Evolutionary conservation across 2,113 vertebrate genomes (phyloP), one percentile per base, ranked within the genome.

Genomic region (Upupa epops): DNA sequence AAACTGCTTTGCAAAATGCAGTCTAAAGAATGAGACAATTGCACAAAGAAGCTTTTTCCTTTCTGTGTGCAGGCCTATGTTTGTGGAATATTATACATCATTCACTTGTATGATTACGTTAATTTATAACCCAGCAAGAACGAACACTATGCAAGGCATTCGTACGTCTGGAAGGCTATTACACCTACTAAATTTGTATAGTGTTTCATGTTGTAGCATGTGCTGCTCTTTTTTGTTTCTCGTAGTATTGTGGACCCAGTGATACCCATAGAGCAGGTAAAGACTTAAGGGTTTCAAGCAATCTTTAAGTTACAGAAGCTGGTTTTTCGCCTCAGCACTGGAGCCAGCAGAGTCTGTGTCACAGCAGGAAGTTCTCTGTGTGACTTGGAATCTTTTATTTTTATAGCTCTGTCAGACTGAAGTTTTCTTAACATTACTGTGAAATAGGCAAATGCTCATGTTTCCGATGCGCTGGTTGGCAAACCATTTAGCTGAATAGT

Each of bases 81-180:
- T 93, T 89, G 69, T 83, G 81, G 74, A 82, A 70, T 80, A 75
- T 36, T 83, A 71, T 45, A 65, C 64, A 79, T 91, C 81, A n/a
- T 93, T 83, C 84, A 63, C 74, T 94, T 86, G 69, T 72, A 48
- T 80, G 79, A 89, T 77, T 77, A 79, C 48, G 79, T 88, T 94
- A 89, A 94, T 90, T 94, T 92, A 68, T 88, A 82, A 55, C 89
- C 73, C 63, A 73, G 65, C 72, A 91, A 86, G 95, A 86, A 91
- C 0, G 64, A 84, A 3, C 31, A 36, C 89, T 92, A 88, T 93
- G 84, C 68, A 59, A 92, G 74, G 88, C 90, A 88, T 94, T 93
- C 81, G 36, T 66, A 26, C 90, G 84, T 94, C 83, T 89, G 17
- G 12, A 36, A 73, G 85, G 74, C 74, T 92, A 51, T 66, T 91